phyloP scores from a whole-genome alignment of 2,888 invertebrate genomes.

The Drosophila phalerata region DNA sequence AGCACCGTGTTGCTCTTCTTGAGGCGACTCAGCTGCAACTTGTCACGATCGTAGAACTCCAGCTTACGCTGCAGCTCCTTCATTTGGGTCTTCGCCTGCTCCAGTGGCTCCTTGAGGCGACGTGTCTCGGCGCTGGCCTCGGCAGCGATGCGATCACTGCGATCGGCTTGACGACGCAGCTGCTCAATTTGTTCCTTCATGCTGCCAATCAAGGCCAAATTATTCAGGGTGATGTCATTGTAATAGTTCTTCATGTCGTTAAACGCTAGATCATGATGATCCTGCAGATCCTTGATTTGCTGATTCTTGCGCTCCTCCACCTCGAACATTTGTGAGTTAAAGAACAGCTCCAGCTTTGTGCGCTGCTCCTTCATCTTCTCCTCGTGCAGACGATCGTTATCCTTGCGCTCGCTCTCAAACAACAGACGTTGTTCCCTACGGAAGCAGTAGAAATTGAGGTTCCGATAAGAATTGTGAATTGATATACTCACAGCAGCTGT shows the following conservation, averaged over 20 bases:
- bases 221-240: constrained; percentile 97
- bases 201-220: constrained; percentile 95
- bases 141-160: constrained; percentile 89
- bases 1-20: constrained; percentile 81
- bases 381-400: constrained; percentile 86
- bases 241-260: constrained; percentile 97
- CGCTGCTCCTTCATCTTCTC: constrained; percentile 91
- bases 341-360: constrained; percentile 90
- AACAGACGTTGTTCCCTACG: constrained; percentile 87
- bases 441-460: neutral
- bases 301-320: constrained; percentile 96
- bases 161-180: constrained; percentile 91
- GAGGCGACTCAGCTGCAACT: constrained; percentile 88
- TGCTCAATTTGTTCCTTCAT: constrained; percentile 94
- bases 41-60: constrained; percentile 94
- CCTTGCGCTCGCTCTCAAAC: constrained; percentile 89
- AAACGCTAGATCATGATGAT: constrained; percentile 94
- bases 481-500: constrained; percentile 75
- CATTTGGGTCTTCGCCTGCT: constrained; percentile 90
- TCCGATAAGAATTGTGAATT: too few species aligned
- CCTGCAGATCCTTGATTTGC: constrained; percentile 92
- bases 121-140: constrained; percentile 89
- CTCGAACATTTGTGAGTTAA: constrained; percentile 94
- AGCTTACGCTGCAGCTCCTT: constrained; percentile 91
- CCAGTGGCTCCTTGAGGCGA: constrained; percentile 90